These are phyloP conservation scores for Crocallis elinguaria DNA, from an alignment of 2,888 invertebrate genomes.

Conservation along the genomic window DNA sequence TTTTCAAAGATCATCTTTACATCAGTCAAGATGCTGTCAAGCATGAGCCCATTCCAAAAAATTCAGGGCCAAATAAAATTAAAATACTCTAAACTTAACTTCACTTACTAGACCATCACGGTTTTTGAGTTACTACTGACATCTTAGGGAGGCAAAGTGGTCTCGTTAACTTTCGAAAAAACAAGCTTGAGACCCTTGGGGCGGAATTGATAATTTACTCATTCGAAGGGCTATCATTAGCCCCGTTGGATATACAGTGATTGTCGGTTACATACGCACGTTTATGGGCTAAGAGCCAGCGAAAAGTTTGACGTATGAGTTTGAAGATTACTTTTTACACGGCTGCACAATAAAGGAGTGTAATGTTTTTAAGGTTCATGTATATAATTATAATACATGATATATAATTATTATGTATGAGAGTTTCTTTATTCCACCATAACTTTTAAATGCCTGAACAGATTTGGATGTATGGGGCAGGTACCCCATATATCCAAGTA, in stretches of 20 bases:
- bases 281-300: conserved; percentile 42
- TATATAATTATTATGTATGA: too few relatives aligned
- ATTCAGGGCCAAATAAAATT: not conserved
- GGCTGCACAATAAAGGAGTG: not conserved
- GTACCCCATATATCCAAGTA: too few relatives aligned
- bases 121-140: conserved; percentile 27
- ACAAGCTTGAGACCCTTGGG: conserved; percentile 73
- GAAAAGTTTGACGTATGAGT: not conserved
- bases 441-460: too few relatives aligned
- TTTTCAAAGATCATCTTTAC: too few relatives aligned
- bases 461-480: too few relatives aligned
- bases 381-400: too few relatives aligned
- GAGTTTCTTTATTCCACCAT: too few relatives aligned
- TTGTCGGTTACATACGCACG: conserved; percentile 74
- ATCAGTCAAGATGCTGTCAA: too few relatives aligned
- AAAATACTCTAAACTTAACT: not conserved
- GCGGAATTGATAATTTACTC: conserved; percentile 84
- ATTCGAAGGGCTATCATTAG: conserved; percentile 82
- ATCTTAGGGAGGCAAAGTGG: conserved; percentile 59
- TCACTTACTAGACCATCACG: conserved; percentile 5
- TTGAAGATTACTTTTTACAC: not conserved
- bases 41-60: not conserved
- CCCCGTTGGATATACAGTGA: conserved; percentile 74
- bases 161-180: conserved; percentile 78
- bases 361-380: too few relatives aligned